Evolutionary conservation across 2,797 vertebrate genomes (phyloP).

Genomic region (Mormyrus proboscirostris): DNA sequence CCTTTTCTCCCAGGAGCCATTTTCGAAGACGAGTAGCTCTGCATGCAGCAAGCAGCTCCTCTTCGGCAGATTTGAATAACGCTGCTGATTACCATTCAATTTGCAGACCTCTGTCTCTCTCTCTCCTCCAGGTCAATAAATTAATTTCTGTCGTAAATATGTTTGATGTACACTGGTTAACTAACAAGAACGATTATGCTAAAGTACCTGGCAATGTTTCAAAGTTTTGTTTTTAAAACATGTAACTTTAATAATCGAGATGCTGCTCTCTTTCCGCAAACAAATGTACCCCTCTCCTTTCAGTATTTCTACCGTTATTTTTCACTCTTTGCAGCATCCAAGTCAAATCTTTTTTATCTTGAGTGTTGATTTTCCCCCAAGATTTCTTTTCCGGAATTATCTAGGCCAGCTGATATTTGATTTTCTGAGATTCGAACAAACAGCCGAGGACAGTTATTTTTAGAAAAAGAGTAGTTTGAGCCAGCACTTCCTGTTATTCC

Average conservation of each 20-base stretch:
- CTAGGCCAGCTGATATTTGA: slow-evolving; percentile 54
- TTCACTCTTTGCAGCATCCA: background rate
- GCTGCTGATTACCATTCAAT: background rate
- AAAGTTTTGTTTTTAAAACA: background rate
- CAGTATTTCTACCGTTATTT: background rate
- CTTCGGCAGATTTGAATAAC: background rate
- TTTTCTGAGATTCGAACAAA: slow-evolving; percentile 40
- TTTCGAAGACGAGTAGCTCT: background rate
- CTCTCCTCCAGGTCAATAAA: background rate
- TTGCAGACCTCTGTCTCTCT: background rate
- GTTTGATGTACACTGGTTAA: background rate
- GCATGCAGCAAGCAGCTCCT: background rate
- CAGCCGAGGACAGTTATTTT: slow-evolving; percentile 47
- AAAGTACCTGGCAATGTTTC: background rate
- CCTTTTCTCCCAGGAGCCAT: background rate
- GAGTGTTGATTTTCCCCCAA: slow-evolving; percentile 46
- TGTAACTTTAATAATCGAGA: background rate
- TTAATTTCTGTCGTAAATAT: background rate
- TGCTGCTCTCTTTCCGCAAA: background rate
- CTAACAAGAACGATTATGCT: background rate
- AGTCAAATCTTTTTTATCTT: slow-evolving; percentile 25
- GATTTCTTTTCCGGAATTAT: slow-evolving; percentile 50
- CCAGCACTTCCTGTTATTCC: background rate
- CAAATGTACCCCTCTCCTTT: background rate
- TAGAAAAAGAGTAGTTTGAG: slow-evolving; percentile 22